Percentiles rank a stretch among this genome's conserved stretches.
These are phyloP conservation scores for Pelochelys cantorii DNA, from an alignment of 2,797 vertebrate genomes.

Conservation along the genomic window DNA sequence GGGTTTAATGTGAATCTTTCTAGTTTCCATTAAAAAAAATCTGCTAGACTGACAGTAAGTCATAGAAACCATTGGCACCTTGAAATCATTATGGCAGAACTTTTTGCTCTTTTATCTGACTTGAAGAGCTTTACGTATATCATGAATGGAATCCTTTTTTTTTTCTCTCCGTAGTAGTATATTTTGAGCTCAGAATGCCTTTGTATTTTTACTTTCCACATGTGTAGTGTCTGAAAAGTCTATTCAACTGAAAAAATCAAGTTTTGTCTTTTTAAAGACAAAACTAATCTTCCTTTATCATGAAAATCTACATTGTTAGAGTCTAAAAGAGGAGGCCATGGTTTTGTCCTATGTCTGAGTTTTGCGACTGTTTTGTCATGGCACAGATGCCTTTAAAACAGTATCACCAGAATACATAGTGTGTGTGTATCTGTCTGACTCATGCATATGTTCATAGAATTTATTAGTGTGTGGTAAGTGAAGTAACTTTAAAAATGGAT, in stretches of 20 bases:
- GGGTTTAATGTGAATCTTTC: background rate
- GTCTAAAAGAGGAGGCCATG: background rate
- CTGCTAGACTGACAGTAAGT: background rate
- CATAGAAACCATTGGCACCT: background rate
- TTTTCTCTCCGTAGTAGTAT: background rate
- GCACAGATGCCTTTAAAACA: background rate
- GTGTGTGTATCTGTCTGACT: background rate
- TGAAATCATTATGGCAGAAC: background rate
- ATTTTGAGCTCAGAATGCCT: background rate
- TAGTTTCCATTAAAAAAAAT: background rate
- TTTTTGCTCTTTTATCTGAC: background rate
- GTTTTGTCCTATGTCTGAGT: background rate
- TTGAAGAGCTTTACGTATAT: background rate
- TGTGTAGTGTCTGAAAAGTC: background rate
- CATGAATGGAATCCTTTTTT: background rate
- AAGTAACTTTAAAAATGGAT: background rate
- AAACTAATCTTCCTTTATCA: background rate
- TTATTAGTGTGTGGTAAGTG: background rate
- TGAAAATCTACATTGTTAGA: background rate
- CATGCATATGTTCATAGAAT: background rate
- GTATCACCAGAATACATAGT: background rate
- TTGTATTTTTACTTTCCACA: background rate
- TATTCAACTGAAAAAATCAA: background rate
- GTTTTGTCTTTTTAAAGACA: background rate
- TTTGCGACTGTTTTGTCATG: background rate